Percentiles rank a stretch among this genome's conserved stretches.
Conservation (phyloP, 2,888 invertebrate genomes). For the Patella depressa region DNA sequence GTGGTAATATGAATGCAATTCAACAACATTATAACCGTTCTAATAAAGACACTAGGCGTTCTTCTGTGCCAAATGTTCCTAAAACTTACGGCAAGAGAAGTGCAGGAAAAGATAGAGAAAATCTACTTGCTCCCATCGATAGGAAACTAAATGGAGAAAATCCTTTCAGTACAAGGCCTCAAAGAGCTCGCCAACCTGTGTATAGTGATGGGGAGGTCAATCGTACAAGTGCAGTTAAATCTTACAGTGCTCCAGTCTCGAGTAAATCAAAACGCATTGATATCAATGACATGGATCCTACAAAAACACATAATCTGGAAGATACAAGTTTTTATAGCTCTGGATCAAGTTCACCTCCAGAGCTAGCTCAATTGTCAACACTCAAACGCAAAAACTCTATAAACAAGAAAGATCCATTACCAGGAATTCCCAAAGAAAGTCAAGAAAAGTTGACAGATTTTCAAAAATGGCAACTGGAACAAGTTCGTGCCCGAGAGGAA, state of each 20-base stretch:
- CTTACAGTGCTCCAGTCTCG: not conserved
- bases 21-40: constrained; percentile 49
- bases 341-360: not conserved
- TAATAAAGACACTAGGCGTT: constrained; percentile 16
- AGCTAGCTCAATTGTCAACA: not conserved
- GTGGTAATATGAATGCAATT: constrained; percentile 45
- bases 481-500: constrained; percentile 48
- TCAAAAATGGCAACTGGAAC: constrained; percentile 62
- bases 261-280: not conserved
- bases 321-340: not conserved
- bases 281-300: not conserved
- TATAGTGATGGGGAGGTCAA: not conserved
- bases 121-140: constrained; percentile 14
- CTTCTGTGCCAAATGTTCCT: not conserved
- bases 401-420: too few relatives aligned
- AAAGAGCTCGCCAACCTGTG: not conserved
- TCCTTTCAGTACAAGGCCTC: constrained; percentile 5
- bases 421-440: not conserved
- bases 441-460: constrained; percentile 49
- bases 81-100: constrained; percentile 14
- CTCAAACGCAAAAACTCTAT: not conserved
- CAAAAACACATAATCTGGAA: not conserved
- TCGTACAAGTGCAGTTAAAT: not conserved
- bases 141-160: not conserved
- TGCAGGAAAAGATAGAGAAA: constrained; percentile 20